Evolutionary conservation across 2,888 invertebrate genomes (phyloP), one percentile per base, ranked within the genome.

Genomic region (Eudemis profundana): DNA sequence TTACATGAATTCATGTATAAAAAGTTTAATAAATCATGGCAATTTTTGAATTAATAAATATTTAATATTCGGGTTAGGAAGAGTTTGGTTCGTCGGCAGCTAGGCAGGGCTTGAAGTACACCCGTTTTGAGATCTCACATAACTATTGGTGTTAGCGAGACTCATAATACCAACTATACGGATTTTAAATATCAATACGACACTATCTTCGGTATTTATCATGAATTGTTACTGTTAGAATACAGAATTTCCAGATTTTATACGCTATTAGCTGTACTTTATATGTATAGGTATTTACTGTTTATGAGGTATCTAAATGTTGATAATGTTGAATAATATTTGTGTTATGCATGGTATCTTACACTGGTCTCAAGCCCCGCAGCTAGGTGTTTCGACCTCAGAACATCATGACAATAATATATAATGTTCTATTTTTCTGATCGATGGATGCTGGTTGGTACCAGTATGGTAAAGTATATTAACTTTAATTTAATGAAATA

Each of bases 401-500:
- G 78, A 84, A 77, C 78, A 84, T 85, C 85, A 86, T 90, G 90
- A 90, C 90, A 91, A 90, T 91, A 91, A 78, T 84, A 82, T 77
- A 82, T 77, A 79, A 81, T 76, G 73, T 78, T 83, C 78, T 88
- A 88, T 89, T 87, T 89, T 84, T 83, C 83, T 82, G 81, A 82
- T 77, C 70, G 69, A 61, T 65, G 38, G 56, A 50, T 47, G 61
- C 67, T 67, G 50, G 61, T 64, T 67, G 50, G 57, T 60, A 36
- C 59, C 64, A 53, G 51, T 42, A 54, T 62, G 38, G 59, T 60
- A 65, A n/a, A n/a, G 47, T 12, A 60, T 69, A 67, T 69, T 65
- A 68, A 69, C 44, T 59, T 57, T 68, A 54, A 50, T 59, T 57
- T 68, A 54, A 50, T 49, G 42, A 40, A 36, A 50, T 62, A 65